Base-by-base conservation (phyloP, 2,888 invertebrate species). In the Acanthosepion esculentum region DNA sequence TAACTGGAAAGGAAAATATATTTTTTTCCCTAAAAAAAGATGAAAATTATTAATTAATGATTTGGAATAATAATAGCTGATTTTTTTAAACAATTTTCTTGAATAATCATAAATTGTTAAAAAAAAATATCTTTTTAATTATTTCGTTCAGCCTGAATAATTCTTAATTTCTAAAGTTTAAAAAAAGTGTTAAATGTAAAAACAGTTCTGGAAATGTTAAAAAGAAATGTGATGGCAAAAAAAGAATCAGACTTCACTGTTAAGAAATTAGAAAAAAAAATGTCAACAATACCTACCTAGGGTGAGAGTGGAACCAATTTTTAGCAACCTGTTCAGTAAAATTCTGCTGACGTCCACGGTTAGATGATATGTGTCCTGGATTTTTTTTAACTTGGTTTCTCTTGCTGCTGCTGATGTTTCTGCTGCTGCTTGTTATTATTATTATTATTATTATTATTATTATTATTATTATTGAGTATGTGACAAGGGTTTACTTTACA, bases 321-420 rank as follows among this genome's bases (percentile, higher is more conserved):
- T 33, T 33, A 78, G n/a, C 78, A 78, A 78, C 78, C 78, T 78
- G 78, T 78, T 78, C 78, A 15, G 3, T 78, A 78, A 78, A 78
- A 78, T 41, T 78, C n/a, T 78, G 78, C 78, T 78, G 78, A 78
- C 78, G 78, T 78, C 78, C 78, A 78, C n/a, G n/a, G 78, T 78
- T 78, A 78, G 78, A 78, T 78, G 78, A 78, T 78, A 78, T n/a
- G 78, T 78, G 78, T 78, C 78, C 78, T 78, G 78, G 41, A 41
- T 41, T 41, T 78, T 78, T 78, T 78, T 78, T n/a, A 78, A 78
- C n/a, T 78, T 78, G n/a, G n/a, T 78, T 78, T 78, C n/a, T 78
- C 78, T 59, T 59, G 59, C 59, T 78, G 78, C 78, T 78, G 78
- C 78, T 78, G n/a, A 78, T 78, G n/a, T 33, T 78, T 18, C 78